Conservation (phyloP, 2,888 invertebrate species). For the Timandra comae region DNA sequence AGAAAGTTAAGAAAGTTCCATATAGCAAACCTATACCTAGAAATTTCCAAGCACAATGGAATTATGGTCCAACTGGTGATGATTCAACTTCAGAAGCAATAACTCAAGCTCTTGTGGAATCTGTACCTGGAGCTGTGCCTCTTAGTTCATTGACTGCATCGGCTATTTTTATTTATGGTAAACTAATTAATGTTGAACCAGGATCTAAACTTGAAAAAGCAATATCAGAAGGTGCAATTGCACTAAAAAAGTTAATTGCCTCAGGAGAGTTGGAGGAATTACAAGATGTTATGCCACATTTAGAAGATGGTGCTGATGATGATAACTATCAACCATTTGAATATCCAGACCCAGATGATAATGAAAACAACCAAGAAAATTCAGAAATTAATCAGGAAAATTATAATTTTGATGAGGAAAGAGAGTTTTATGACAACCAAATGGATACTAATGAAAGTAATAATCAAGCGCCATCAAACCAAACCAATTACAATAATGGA, state of each 20-base stretch:
- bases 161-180: slow-evolving; percentile 89
- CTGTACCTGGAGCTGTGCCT: slow-evolving; percentile 87
- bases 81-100: slow-evolving; percentile 78
- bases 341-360: slow-evolving; percentile 51
- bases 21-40: slow-evolving; percentile 97
- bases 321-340: slow-evolving; percentile 64
- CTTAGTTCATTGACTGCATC: slow-evolving; percentile 86
- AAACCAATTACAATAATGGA: slow-evolving; percentile 51
- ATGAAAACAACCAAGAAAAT: slow-evolving; percentile 31
- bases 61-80: slow-evolving; percentile 80
- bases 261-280: slow-evolving; percentile 89
- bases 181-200: slow-evolving; percentile 85
- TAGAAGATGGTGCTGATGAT: slow-evolving; percentile 78
- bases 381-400: slow-evolving; percentile 35
- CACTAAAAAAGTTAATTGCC: slow-evolving; percentile 85
- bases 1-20: slow-evolving; percentile 90
- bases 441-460: slow-evolving; percentile 58
- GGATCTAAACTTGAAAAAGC: slow-evolving; percentile 86
- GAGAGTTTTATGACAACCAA: slow-evolving; percentile 58
- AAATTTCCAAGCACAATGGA: slow-evolving; percentile 98
- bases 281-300: slow-evolving; percentile 84
- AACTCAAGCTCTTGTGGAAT: slow-evolving; percentile 83
- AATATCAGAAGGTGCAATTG: slow-evolving; percentile 85
- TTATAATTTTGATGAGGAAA: slow-evolving; percentile 40
- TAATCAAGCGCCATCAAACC: slow-evolving; percentile 47